These are phyloP conservation scores for Orestias chungarensis DNA, from an alignment of 2,797 vertebrate species.

Conservation along the genomic window DNA sequence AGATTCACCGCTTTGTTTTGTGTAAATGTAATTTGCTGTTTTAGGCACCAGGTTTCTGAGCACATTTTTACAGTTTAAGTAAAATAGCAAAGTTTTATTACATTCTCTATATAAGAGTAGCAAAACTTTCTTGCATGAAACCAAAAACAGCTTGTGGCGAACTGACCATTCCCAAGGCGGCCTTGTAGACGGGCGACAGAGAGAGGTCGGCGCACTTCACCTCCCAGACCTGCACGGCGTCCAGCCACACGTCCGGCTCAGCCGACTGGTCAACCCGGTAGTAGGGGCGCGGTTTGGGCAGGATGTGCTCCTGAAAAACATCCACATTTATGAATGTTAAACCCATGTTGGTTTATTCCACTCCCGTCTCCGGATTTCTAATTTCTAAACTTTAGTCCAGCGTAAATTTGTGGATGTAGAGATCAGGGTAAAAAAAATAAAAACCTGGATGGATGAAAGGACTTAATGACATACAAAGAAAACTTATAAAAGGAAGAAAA, in stretches of 20 bases:
- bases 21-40: background rate
- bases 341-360: background rate
- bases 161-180: conserved; percentile 90
- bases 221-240: conserved; percentile 89
- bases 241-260: conserved; percentile 89
- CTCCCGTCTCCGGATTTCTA: background rate
- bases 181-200: conserved; percentile 89
- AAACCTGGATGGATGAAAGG: background rate
- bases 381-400: background rate
- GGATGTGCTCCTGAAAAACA: conserved; percentile 80
- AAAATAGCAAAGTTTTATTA: background rate
- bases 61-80: conserved; percentile 16
- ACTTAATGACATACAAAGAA: no score
- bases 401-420: background rate
- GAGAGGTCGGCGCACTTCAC: conserved; percentile 93
- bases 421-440: background rate
- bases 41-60: background rate
- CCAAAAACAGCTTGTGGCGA: background rate
- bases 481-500: no score
- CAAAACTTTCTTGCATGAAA: background rate
- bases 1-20: background rate
- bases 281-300: conserved; percentile 83
- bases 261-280: conserved; percentile 84
- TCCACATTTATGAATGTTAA: background rate
- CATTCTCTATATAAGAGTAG: conserved; percentile 3